phyloP scores from a whole-genome alignment of 2,888 invertebrate genomes.

The Pyrrhia umbra region DNA sequence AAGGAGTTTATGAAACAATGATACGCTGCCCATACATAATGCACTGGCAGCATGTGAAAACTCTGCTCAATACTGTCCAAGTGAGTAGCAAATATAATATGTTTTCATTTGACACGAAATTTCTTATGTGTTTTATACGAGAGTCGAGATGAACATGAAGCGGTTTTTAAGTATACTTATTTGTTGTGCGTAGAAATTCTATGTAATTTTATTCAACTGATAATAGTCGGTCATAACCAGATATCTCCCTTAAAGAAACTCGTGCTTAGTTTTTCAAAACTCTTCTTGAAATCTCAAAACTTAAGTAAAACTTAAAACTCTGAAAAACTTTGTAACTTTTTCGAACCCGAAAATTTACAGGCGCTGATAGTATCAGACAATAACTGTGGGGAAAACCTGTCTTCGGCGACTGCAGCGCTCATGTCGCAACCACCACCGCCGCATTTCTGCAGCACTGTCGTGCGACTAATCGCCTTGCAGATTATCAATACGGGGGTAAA shows the following conservation, averaged over 20 bases:
- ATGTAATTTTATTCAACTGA: too few species aligned
- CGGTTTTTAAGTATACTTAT: too few species aligned
- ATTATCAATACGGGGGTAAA: conserved; percentile 97
- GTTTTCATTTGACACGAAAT: too few species aligned
- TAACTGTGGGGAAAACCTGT: conserved; percentile 93
- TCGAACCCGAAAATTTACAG: conserved; percentile 74
- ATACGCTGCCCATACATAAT: conserved; percentile 98
- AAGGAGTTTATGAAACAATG: conserved; percentile 98
- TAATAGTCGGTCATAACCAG: too few species aligned
- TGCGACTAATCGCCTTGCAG: conserved; percentile 97
- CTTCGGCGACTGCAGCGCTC: conserved; percentile 95
- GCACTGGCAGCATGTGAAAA: conserved; percentile 98
- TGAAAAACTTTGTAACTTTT: too few species aligned
- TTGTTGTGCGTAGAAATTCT: too few species aligned
- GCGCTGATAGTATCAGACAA: conserved; percentile 95
- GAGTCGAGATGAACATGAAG: too few species aligned
- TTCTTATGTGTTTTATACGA: too few species aligned
- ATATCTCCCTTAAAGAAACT: too few species aligned
- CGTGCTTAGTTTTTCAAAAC: too few species aligned
- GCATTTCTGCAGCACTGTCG: conserved; percentile 98
- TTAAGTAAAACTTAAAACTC: too few species aligned
- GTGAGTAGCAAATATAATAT: conserved; percentile 81
- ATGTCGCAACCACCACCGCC: conserved; percentile 98
- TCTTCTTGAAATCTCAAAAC: too few species aligned
- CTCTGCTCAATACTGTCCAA: conserved; percentile 95